These are phyloP conservation scores for Eunapius fragilis DNA, from an alignment of 37 sponge, comb jelly and placozoan genomes.

Conservation along the genomic window DNA sequence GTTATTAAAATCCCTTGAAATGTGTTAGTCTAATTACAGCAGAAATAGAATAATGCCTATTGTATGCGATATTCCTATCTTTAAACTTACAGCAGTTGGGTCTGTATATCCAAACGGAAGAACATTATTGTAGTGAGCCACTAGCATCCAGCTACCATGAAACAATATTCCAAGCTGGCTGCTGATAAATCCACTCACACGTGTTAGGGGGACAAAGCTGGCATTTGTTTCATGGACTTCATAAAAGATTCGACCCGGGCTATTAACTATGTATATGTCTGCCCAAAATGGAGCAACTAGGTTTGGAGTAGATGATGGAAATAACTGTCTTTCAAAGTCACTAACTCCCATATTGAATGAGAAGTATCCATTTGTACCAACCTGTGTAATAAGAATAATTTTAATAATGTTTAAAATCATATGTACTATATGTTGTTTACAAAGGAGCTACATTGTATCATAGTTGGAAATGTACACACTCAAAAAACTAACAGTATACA, in stretches of 20 bases:
- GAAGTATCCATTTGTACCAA: slow-evolving; percentile 10
- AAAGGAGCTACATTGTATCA: not conserved
- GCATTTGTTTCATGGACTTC: not conserved
- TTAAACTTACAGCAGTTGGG: not conserved
- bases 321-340: not conserved
- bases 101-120: not conserved
- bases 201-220: not conserved
- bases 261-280: not conserved
- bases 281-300: slow-evolving; percentile 26
- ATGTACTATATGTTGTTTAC: not conserved
- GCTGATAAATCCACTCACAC: not conserved
- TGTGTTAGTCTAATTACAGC: slow-evolving; percentile 22
- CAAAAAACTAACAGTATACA: too few species aligned
- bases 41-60: not conserved
- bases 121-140: not conserved
- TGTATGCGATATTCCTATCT: not conserved
- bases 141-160: slow-evolving; percentile 18
- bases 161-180: not conserved
- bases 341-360: not conserved
- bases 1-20: slow-evolving; percentile 56
- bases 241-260: not conserved
- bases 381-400: not conserved
- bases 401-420: not conserved
- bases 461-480: too few species aligned
- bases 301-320: not conserved